Percentiles rank a stretch among this genome's conserved stretches.
Conservation (phyloP, 2,113 vertebrate genomes). For the Hyla sarda region DNA sequence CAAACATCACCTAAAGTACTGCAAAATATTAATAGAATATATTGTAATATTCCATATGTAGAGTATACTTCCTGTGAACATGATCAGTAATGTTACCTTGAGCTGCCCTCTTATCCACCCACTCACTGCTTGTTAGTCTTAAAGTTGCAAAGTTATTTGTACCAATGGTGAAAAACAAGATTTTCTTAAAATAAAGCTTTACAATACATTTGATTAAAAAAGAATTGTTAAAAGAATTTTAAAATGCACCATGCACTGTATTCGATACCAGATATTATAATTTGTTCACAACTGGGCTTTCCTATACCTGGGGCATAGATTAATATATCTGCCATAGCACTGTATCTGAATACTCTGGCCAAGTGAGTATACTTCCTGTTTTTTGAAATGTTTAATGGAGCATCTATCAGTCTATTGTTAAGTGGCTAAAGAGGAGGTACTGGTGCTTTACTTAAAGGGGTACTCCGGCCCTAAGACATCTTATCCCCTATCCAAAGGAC, state of each 20-base stretch:
- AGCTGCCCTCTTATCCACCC: conserved; percentile 33
- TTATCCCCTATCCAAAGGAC: too few relatives aligned
- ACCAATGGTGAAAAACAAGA: not conserved
- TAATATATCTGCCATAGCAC: not conserved
- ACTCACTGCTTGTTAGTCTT: conserved; percentile 33
- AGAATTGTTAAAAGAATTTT: not conserved
- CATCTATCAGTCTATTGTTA: too few relatives aligned
- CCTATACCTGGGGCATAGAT: not conserved
- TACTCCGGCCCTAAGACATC: too few relatives aligned
- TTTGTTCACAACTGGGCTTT: not conserved
- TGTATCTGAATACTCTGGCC: not conserved
- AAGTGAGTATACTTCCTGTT: too few relatives aligned
- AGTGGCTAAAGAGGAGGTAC: too few relatives aligned
- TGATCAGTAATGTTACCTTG: conserved; percentile 5
- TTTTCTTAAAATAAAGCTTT: not conserved
- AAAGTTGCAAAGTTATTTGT: conserved; percentile 37
- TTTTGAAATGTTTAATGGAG: too few relatives aligned
- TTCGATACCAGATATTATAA: not conserved
- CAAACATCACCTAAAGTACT: conserved; percentile 4
- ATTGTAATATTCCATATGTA: conserved; percentile 20
- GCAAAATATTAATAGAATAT: not conserved
- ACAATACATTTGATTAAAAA: not conserved
- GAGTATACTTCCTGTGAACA: conserved; percentile 3
- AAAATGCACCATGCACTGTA: not conserved
- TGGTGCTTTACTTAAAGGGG: too few relatives aligned